Evolutionary conservation across 1,140 invertebrate species (phyloP).

Genomic region (Ostrea edulis): DNA sequence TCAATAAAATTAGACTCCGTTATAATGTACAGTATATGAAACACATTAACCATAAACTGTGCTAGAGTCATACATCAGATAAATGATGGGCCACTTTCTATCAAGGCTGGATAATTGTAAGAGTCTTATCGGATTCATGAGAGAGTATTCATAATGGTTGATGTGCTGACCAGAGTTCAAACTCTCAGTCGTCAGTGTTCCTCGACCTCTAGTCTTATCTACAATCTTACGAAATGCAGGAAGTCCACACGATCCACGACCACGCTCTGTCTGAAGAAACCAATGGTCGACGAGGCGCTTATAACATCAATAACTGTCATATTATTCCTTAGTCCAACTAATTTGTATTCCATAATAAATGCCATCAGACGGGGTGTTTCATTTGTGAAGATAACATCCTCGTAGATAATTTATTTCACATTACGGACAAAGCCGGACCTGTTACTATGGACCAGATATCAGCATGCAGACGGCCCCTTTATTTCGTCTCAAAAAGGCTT

Average conservation of each 20-base stretch:
- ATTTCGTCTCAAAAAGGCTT: not conserved
- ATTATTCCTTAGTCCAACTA: not conserved
- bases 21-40: no score
- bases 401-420: not conserved
- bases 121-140: no score
- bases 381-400: not conserved
- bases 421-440: not conserved
- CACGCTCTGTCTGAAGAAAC: not conserved
- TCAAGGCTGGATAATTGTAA: no score
- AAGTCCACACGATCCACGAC: not conserved
- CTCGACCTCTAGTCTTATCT: no score
- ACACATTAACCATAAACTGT: no score
- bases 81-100: no score
- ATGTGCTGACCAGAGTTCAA: no score
- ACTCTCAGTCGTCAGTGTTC: no score
- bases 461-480: not conserved
- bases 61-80: no score
- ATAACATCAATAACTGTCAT: not conserved
- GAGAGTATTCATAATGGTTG: no score
- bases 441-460: not conserved
- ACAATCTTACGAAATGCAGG: no score
- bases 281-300: not conserved
- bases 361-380: not conserved
- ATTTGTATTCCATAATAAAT: constrained; percentile 29
- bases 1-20: no score